These are phyloP conservation scores for Caenorhabditis panamensis DNA, from an alignment of 2,888 invertebrate genomes.

Conservation along the genomic window DNA sequence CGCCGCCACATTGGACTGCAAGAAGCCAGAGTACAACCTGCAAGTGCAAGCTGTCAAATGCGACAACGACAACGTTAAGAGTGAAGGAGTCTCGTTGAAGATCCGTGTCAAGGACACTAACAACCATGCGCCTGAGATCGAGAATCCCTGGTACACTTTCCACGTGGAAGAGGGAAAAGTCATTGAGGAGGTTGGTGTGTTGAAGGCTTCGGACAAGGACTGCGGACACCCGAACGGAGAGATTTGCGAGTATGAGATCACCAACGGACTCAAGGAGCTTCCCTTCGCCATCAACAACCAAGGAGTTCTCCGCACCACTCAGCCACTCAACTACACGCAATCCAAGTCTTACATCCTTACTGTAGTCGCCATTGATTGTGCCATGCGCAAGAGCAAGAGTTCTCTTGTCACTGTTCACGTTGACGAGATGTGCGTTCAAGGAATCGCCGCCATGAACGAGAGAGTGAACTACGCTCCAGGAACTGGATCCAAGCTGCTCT, in stretches of 20 bases:
- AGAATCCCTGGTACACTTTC: constrained; percentile 91
- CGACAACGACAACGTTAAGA: constrained; percentile 72
- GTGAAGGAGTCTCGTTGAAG: constrained; percentile 72
- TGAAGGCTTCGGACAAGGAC: constrained; percentile 93
- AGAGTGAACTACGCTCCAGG: constrained; percentile 90
- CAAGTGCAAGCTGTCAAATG: constrained; percentile 76
- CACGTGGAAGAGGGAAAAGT: constrained; percentile 89
- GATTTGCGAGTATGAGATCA: constrained; percentile 97
- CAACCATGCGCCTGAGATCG: constrained; percentile 94
- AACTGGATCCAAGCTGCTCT: constrained; percentile 87
- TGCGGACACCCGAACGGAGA: constrained; percentile 95
- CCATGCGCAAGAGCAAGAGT: constrained; percentile 89
- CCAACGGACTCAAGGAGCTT: constrained; percentile 83
- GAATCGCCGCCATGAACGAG: constrained; percentile 60
- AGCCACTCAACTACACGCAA: constrained; percentile 92
- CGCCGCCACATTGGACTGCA: constrained; percentile 74
- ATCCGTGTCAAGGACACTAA: constrained; percentile 95
- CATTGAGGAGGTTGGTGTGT: constrained; percentile 91
- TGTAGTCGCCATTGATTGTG: constrained; percentile 97
- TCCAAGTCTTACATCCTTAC: constrained; percentile 96
- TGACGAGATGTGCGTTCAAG: constrained; percentile 83
- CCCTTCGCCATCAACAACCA: constrained; percentile 80
- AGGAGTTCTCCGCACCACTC: constrained; percentile 90
- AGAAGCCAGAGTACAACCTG: constrained; percentile 72
- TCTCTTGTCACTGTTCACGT: constrained; percentile 97